Base-by-base conservation (phyloP, 1,140 invertebrate species). In the Drosophila carrolli region DNA sequence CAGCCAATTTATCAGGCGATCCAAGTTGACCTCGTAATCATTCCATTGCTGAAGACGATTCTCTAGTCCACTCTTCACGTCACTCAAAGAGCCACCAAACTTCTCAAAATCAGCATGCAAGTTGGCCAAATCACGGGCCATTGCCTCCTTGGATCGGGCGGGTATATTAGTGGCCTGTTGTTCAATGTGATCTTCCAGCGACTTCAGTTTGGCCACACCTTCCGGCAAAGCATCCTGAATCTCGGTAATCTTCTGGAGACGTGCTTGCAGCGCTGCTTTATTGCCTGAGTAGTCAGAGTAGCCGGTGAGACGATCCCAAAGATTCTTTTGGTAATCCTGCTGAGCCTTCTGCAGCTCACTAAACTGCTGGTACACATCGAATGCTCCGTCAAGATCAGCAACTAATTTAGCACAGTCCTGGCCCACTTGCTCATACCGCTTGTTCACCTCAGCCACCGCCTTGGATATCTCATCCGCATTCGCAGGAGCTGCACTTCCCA, bases 31-130 rank as follows among this genome's bases (percentile, higher is more conserved):
- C 88, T 99, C 98, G 89, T 98, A 99, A 63, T 97, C 96, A 47
- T 94, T 95, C 98, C 98, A 99, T 93, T 98, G 97, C 78, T 96
- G 95, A 40, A 99, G 94, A 61, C 96, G 95, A 74, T 97, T 96
- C 92, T 98, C 96, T 27, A 99, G 93, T 35, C 95, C 95, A 75
- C 95, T 95, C 81, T 95, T 95, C 0, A 96, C 95, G 88, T 98
- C 97, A 63, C 94, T 95, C 32, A 97, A 93, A 0, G 96, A 95
- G 1, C 94, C 94, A n/a, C 94, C 94, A 65, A 97, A 97, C 86
- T 97, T 98, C 56, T 97, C 96, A 81, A 96, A 95, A 79, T 98
- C 97, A 72, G 94, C 94, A 88, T 93, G 96, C 13, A 97, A 93
- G 90, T 97, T 96, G 13, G 94, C 94, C 16, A 97, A 89, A 81